Evolutionary conservation across 2,888 invertebrate genomes (phyloP).

Genomic region (Eurytoma californica): DNA sequence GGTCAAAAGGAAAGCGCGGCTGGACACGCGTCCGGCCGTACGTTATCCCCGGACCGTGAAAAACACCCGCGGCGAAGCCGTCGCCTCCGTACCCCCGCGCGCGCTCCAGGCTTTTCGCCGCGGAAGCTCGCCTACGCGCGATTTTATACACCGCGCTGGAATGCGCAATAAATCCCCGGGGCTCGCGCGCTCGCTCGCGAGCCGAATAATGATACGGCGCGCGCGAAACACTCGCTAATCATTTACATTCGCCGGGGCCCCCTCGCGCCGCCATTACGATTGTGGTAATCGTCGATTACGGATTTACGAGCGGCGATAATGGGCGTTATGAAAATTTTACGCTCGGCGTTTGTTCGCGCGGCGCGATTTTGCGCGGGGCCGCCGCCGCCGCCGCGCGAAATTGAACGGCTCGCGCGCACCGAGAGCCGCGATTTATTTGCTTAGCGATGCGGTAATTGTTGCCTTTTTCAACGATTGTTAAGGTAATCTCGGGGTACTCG

Average conservation of each 20-base stretch:
- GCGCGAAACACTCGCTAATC: slow-evolving; percentile 34
- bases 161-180: slow-evolving; percentile 44
- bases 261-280: slow-evolving; percentile 20
- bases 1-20: slow-evolving; percentile 15
- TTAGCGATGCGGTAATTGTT: slow-evolving; percentile 32
- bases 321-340: slow-evolving; percentile 51
- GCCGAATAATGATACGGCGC: slow-evolving; percentile 41
- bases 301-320: slow-evolving; percentile 50
- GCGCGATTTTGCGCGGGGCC: slow-evolving; percentile 20
- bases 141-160: slow-evolving; percentile 4
- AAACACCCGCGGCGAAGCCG: slow-evolving; percentile 6
- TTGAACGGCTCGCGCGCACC: slow-evolving; percentile 18
- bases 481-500: background rate
- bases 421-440: slow-evolving; percentile 29
- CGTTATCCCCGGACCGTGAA: slow-evolving; percentile 15
- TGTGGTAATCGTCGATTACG: slow-evolving; percentile 48
- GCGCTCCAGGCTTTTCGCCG: background rate
- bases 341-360: slow-evolving; percentile 17
- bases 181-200: slow-evolving; percentile 1
- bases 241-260: slow-evolving; percentile 15
- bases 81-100: background rate
- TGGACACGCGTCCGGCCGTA: slow-evolving; percentile 1
- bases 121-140: slow-evolving; percentile 36
- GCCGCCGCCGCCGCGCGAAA: background rate
- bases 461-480: slow-evolving; percentile 27